phyloP scores from a whole-genome alignment of 2,888 invertebrate genomes.

The Gari tellinella region DNA sequence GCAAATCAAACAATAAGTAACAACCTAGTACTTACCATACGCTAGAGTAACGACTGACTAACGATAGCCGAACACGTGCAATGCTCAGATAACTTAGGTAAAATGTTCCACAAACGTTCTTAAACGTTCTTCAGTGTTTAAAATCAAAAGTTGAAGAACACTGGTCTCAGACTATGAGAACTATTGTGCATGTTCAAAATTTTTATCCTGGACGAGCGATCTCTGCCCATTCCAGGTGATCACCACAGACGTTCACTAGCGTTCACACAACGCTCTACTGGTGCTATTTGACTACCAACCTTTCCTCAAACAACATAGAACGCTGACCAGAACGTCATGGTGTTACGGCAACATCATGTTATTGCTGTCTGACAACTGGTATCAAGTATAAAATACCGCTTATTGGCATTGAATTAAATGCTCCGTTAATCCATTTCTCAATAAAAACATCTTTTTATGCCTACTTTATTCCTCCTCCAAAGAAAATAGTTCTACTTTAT shows the following conservation, averaged over 20 bases:
- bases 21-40: constrained; percentile 10
- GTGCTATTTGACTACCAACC: constrained; percentile 21
- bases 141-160: constrained; percentile 26
- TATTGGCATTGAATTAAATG: too few species aligned
- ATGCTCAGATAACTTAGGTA: not conserved
- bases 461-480: too few species aligned
- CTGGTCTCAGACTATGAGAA: constrained; percentile 24
- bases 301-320: constrained; percentile 15
- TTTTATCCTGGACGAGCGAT: constrained; percentile 4
- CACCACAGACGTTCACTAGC: constrained; percentile 9
- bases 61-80: not conserved
- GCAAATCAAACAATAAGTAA: constrained; percentile 6
- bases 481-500: too few species aligned
- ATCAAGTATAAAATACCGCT: too few species aligned
- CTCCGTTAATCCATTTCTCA: too few species aligned
- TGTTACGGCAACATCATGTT: too few species aligned
- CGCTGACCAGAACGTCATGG: constrained; percentile 27
- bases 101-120: constrained; percentile 7
- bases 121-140: constrained; percentile 18
- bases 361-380: too few species aligned
- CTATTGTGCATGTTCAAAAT: constrained; percentile 26
- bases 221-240: constrained; percentile 8
- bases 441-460: too few species aligned
- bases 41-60: constrained; percentile 1
- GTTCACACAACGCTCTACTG: constrained; percentile 23